phyloP scores from a whole-genome alignment of 2,888 invertebrate genomes.

The Agrochola macilenta region DNA sequence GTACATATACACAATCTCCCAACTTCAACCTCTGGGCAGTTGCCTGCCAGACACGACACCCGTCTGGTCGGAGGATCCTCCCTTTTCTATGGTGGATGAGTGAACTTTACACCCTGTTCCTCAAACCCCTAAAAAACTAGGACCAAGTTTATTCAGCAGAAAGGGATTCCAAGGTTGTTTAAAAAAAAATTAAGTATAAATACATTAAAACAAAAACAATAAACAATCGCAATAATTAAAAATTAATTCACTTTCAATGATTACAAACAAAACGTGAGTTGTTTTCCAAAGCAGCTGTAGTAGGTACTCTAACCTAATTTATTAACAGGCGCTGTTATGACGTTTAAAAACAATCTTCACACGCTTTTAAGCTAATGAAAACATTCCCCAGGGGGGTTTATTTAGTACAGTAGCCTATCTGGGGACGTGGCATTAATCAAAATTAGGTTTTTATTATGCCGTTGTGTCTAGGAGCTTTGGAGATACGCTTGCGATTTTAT shows the following conservation, averaged over 20 bases:
- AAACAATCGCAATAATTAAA: slow-evolving; percentile 16
- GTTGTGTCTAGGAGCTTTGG: background rate
- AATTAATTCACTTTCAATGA: slow-evolving; percentile 20
- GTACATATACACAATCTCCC: too few relatives aligned
- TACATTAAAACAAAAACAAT: background rate
- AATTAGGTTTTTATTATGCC: slow-evolving; percentile 9
- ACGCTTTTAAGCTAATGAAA: slow-evolving; percentile 81
- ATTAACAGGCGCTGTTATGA: slow-evolving; percentile 53
- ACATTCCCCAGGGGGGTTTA: slow-evolving; percentile 69
- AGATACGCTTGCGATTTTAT: background rate
- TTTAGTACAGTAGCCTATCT: slow-evolving; percentile 58
- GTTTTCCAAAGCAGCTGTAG: slow-evolving; percentile 37
- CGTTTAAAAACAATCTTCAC: slow-evolving; percentile 67
- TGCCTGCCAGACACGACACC: too few relatives aligned
- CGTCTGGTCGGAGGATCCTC: too few relatives aligned
- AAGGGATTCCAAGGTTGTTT: background rate
- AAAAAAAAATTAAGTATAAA: background rate
- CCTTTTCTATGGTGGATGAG: too few relatives aligned
- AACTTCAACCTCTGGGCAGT: too few relatives aligned
- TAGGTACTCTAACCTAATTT: slow-evolving; percentile 44
- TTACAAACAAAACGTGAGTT: slow-evolving; percentile 27
- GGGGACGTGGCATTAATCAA: slow-evolving; percentile 43
- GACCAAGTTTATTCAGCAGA: background rate
- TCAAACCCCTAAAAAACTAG: too few relatives aligned
- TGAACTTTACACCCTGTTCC: too few relatives aligned